Base-by-base conservation (phyloP, 2,888 invertebrate genomes). In the Ischnura elegans region DNA sequence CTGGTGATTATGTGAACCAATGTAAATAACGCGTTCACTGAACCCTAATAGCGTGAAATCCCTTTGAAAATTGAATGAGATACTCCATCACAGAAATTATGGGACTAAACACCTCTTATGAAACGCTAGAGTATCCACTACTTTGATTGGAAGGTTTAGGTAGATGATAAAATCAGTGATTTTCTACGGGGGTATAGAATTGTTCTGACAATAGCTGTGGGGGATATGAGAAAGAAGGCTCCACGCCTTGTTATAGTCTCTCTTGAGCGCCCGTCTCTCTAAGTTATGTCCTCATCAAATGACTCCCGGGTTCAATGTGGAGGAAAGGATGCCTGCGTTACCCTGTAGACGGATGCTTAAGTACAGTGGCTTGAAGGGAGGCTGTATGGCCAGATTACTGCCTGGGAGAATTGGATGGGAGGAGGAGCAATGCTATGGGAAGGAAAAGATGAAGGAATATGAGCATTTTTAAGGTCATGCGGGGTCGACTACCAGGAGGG, bases 391-490 rank as follows among this genome's bases (percentile, higher is more conserved):
- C 46, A 46, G 25, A 45, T 25, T n/a, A 46, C n/a, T 85, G 43
- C 43, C 5, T 13, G 43, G 36, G 42, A 43, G 51, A 19, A 85
- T 0, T 42, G 16, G 43, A 43, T 16, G 36, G 86, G 45, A 43
- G 86, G 86, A 21, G 55, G 43, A 61, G 36, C 43, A 36, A 10
- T 76, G 29, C 16, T 76, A 16, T 36, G 76, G 76, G 36, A 76
- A 76, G 76, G 36, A 76, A 76, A 76, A 76, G 76, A 76, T 76
- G 76, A 76, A 76, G 76, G 76, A 76, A 36, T 76, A 76, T 76
- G 13, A 36, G 76, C 10, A 76, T 76, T 76, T 76, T 76, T 76
- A 51, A 51, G 36, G 76, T 29, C n/a, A 16, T 36, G 76, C 36
- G 6, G 47, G 6, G 61, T 25, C 16, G 42, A 43, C 61, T 61